Evolutionary conservation across 2,888 invertebrate species (phyloP).

Genomic region (Sarcophaga rosellei): DNA sequence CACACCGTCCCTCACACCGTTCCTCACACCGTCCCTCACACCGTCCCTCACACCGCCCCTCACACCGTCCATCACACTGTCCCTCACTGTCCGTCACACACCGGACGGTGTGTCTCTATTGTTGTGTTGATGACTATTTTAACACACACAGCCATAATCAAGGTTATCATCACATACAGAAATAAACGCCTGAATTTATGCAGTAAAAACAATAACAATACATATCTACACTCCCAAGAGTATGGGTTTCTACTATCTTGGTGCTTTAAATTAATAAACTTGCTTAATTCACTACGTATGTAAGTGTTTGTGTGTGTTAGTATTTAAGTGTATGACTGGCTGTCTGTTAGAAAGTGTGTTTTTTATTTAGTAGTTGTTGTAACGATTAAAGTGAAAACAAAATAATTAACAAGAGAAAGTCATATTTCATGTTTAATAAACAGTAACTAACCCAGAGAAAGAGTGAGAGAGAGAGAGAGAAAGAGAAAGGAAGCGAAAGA

Average conservation of each 20-base stretch:
- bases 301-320: not conserved
- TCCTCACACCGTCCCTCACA: no score
- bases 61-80: no score
- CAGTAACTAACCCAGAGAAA: not conserved
- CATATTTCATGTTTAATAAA: slow-evolving; percentile 45
- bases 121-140: not conserved
- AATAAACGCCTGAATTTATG: no score
- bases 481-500: no score
- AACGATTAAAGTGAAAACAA: not conserved
- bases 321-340: not conserved
- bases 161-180: not conserved
- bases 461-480: not conserved
- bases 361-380: not conserved
- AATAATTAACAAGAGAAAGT: slow-evolving; percentile 4
- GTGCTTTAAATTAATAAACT: not conserved
- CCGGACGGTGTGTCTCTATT: no score
- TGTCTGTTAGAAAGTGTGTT: not conserved
- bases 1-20: no score
- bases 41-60: no score
- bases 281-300: not conserved
- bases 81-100: no score
- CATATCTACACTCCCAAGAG: not conserved
- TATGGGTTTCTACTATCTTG: not conserved
- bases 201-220: no score
- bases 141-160: not conserved